Evolutionary conservation across 2,888 invertebrate species (phyloP), one percentile per base, ranked within the genome.

Genomic region (Drosophila rellima): DNA sequence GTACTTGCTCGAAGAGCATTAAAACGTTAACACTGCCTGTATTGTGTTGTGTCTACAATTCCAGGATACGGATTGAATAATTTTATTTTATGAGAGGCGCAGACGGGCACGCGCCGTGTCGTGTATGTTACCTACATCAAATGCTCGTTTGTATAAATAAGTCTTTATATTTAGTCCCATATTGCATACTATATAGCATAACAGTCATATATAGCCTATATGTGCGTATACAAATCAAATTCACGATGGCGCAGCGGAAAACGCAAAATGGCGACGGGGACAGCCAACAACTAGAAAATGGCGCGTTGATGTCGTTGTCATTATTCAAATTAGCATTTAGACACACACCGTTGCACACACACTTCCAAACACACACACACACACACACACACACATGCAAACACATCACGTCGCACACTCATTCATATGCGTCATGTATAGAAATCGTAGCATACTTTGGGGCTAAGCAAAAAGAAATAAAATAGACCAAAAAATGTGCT

Each of bases 281-380:
- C 76, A 82, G 71, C 57, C 67, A 71, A 75, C 70, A 80, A 72
- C 77, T 81, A 83, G 87, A 86, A 85, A 88, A 86, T 88, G 89
- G 72, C 77, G 75, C 79, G 75, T 73, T 78, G 84, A 81, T 81
- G 85, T 87, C 84, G 87, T 78, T 86, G 80, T 89, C 89, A 89
- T 86, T 89, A 89, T 86, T 87, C 89, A 86, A 86, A 86, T 89
- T 86, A 89, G 85, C 80, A 81, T 72, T 79, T 84, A 74, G 75
- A 63, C 78, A 74, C 87, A 78, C 78, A 80, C 73, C 80, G 70
- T 45, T 71, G 71, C 70, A 77, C 70, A 55, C 51, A 72, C 63
- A 51, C 40, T 59, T 52, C 37, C 63, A 62, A 48, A 31, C 51
- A 44, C 62, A 40, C 54, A 48, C 51, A 47, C 60, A 51, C 39